These are phyloP conservation scores for Thamnophis elegans DNA, from an alignment of 2,797 vertebrate genomes.

Conservation along the genomic window DNA sequence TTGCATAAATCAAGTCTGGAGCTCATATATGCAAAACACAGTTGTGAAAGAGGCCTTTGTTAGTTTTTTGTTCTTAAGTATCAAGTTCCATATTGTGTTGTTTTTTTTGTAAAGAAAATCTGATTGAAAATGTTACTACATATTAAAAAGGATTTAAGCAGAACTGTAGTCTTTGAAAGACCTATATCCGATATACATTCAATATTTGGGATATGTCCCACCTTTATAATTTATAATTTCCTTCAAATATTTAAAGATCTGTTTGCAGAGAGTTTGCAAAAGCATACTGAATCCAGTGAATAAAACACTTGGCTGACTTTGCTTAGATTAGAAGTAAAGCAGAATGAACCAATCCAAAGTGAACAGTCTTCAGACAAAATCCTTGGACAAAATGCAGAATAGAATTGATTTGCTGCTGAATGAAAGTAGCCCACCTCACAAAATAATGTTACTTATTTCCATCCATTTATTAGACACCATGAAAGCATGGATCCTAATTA, in stretches of 20 bases:
- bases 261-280: background rate
- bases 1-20: background rate
- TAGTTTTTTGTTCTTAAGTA: background rate
- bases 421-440: background rate
- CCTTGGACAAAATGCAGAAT: background rate
- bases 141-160: background rate
- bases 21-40: background rate
- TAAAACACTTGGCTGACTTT: background rate
- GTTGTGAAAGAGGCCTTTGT: background rate
- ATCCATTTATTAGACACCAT: background rate
- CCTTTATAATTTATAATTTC: background rate
- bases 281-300: background rate
- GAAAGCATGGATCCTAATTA: background rate
- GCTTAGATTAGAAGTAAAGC: background rate
- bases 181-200: background rate
- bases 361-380: background rate
- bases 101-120: background rate
- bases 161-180: background rate
- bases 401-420: background rate
- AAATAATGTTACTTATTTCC: background rate
- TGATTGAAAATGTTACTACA: background rate
- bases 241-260: background rate
- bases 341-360: background rate
- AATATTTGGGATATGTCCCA: background rate
- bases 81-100: background rate